A percentile compares a stretch with the other conserved stretches of the same genome.
Conservation (phyloP, 2,113 vertebrate species). For the Cavia aperea region DNA sequence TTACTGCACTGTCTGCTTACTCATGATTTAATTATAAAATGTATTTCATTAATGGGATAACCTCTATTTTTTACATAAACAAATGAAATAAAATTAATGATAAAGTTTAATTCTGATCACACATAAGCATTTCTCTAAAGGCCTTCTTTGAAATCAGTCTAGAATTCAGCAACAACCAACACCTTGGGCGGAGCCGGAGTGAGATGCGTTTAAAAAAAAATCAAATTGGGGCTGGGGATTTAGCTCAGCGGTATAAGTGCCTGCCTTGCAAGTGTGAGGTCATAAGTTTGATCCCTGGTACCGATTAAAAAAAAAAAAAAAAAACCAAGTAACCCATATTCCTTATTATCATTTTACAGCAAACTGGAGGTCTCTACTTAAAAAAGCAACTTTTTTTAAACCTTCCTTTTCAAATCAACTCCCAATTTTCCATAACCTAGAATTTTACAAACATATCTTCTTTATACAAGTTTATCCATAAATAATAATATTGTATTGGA, state of each 20-base stretch:
- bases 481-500: neutral
- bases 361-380: neutral
- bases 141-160: neutral
- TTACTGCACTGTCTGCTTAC: neutral
- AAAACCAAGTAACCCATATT: neutral
- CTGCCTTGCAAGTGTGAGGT: too few species aligned
- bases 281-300: too few species aligned
- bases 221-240: neutral
- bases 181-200: accelerated
- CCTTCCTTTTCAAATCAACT: neutral
- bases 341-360: neutral
- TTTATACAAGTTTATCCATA: neutral
- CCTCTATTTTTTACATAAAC: neutral
- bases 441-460: neutral
- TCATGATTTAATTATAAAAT: neutral
- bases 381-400: neutral
- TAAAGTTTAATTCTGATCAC: neutral
- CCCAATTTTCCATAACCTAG: neutral
- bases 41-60: neutral
- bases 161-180: neutral
- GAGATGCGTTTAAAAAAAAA: neutral
- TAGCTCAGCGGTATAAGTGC: too few species aligned
- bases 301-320: neutral
- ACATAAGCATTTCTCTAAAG: neutral
- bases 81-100: neutral